Conservation (phyloP, 2,113 vertebrate species). For the Raja brachyura region DNA sequence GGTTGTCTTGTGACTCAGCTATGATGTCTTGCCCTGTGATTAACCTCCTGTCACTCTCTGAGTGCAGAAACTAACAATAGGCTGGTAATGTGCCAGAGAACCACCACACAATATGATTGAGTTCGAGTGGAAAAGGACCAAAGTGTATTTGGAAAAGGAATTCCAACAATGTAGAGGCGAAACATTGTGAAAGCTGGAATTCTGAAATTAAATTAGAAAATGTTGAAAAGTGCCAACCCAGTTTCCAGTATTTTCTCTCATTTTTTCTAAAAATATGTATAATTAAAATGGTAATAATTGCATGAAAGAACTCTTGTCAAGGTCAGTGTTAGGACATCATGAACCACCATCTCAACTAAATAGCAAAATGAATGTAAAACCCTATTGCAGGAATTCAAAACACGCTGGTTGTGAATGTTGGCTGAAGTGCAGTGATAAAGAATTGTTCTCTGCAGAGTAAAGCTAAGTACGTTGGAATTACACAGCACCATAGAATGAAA, state of each 20-base stretch:
- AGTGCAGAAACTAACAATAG: background rate
- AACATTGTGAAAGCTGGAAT: too few relatives aligned
- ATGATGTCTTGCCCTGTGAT: background rate
- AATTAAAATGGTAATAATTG: background rate
- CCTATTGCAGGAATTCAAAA: constrained; percentile 20
- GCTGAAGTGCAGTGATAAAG: background rate
- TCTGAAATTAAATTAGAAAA: background rate
- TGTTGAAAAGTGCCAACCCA: too few relatives aligned
- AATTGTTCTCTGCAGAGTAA: background rate
- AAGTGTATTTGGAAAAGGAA: background rate
- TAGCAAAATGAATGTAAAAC: background rate
- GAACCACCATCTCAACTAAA: background rate
- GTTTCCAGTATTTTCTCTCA: background rate
- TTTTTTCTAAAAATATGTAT: background rate
- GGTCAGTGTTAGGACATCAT: background rate
- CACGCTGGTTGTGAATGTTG: background rate
- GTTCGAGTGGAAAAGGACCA: too few relatives aligned
- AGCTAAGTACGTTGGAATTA: background rate
- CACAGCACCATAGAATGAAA: background rate
- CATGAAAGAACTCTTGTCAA: background rate
- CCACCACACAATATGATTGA: background rate
- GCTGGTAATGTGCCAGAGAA: background rate
- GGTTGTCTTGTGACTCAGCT: background rate
- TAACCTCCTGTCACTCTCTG: background rate
- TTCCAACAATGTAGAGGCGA: background rate